Conservation (phyloP, 2,888 invertebrate species). For the Allacma fusca region DNA sequence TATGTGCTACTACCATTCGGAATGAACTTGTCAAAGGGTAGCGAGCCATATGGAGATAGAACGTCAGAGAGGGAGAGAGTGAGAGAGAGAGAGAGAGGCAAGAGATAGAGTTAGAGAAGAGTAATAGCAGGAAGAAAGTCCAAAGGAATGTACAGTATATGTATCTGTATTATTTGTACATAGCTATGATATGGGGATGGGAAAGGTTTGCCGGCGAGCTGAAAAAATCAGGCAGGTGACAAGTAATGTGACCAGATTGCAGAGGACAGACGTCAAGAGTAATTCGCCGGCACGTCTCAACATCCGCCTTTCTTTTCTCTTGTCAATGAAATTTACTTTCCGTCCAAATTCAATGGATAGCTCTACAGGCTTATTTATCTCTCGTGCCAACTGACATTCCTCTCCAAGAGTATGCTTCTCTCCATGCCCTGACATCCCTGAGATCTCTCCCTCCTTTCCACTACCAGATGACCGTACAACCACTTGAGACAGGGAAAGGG, state of each 20-base stretch:
- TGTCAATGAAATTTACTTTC: constrained; percentile 45
- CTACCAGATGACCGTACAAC: neutral
- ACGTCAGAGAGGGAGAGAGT: too few species aligned
- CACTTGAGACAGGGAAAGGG: neutral
- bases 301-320: constrained; percentile 43
- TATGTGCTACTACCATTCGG: neutral
- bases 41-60: neutral
- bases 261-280: constrained; percentile 46
- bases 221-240: constrained; percentile 45
- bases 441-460: neutral
- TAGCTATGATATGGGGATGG: neutral
- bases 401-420: constrained; percentile 11
- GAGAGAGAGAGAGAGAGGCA: neutral
- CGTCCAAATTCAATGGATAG: constrained; percentile 35
- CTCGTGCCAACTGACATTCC: constrained; percentile 28
- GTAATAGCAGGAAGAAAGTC: neutral
- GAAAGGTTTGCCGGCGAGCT: neutral
- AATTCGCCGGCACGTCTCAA: constrained; percentile 45
- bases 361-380: constrained; percentile 33
- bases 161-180: neutral
- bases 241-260: constrained; percentile 51
- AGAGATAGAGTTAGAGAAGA: neutral
- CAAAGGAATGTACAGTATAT: neutral
- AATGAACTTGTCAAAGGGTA: constrained; percentile 3
- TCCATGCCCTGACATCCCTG: neutral